Percentiles rank a stretch among this genome's conserved stretches.
phyloP scores from a whole-genome alignment of 92 coral and sea anemone genomes.

The Actinostola sp. region DNA sequence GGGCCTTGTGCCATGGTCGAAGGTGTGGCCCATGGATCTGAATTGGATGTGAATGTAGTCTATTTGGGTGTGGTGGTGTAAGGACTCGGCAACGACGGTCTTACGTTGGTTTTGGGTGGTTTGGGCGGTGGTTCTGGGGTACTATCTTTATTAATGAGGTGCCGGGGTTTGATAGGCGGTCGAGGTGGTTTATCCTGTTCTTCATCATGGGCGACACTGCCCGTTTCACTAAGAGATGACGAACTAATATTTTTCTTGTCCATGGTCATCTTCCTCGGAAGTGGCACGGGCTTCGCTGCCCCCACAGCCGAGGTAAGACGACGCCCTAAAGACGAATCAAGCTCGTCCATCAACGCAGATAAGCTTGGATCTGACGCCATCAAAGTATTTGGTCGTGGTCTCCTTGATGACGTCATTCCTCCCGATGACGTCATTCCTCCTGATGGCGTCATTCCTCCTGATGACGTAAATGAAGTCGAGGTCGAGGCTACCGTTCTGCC shows the following conservation, averaged over 20 bases:
- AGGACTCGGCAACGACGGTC: neutral
- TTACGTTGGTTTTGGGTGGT: constrained; percentile 10
- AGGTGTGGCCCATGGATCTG: neutral
- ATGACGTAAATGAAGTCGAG: constrained; percentile 18
- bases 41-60: neutral
- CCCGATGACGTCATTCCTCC: constrained; percentile 17
- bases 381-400: constrained; percentile 16
- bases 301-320: constrained; percentile 13
- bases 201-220: constrained; percentile 7
- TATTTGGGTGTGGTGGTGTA: constrained; percentile 9
- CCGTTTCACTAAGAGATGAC: constrained; percentile 7
- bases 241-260: constrained; percentile 11
- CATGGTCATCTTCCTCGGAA: constrained; percentile 9
- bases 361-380: neutral
- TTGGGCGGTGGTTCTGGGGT: constrained; percentile 34
- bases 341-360: constrained; percentile 20
- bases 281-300: constrained; percentile 17
- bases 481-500: constrained; percentile 24
- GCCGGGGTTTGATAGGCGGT: constrained; percentile 36
- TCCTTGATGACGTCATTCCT: constrained; percentile 16
- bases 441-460: constrained; percentile 29
- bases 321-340: constrained; percentile 18
- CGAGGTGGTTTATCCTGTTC: constrained; percentile 12
- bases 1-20: too few relatives aligned
- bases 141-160: neutral